Conservation (phyloP, 2,797 vertebrate genomes). For the Denticeps clupeoides region DNA sequence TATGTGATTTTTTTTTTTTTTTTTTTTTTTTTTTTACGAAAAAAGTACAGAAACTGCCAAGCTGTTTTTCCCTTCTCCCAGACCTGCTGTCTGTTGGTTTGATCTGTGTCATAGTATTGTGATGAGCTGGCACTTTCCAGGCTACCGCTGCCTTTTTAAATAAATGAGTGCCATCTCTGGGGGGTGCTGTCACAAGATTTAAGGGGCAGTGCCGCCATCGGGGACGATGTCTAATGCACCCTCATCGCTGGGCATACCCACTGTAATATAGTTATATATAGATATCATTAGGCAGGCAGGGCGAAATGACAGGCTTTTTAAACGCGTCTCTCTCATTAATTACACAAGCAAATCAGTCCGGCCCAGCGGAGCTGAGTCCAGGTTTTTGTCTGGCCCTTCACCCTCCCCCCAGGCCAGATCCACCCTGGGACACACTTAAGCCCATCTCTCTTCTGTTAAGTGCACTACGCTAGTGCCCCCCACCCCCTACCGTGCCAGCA, state of each 20-base stretch:
- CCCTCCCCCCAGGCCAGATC: not conserved
- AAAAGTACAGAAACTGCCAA: not conserved
- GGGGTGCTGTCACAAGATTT: constrained; percentile 28
- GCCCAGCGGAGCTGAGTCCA: constrained; percentile 4
- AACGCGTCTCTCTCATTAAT: constrained; percentile 32
- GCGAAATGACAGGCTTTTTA: constrained; percentile 21
- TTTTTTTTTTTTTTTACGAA: not conserved
- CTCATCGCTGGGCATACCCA: constrained; percentile 9
- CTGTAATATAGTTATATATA: constrained; percentile 32
- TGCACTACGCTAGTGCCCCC: too few species aligned
- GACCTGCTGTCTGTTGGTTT: constrained; percentile 44
- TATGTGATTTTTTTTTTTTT: constrained; percentile 6
- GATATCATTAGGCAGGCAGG: constrained; percentile 30
- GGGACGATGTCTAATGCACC: constrained; percentile 19
- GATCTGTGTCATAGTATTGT: constrained; percentile 39
- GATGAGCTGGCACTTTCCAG: constrained; percentile 46
- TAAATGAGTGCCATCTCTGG: constrained; percentile 35
- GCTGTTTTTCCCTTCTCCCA: constrained; percentile 31
- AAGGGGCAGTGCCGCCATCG: constrained; percentile 9
- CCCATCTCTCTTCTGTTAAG: not conserved
- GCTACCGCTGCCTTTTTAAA: constrained; percentile 38
- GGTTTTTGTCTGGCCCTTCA: constrained; percentile 1
- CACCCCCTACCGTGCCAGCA: not conserved
- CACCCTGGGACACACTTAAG: not conserved
- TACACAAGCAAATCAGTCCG: constrained; percentile 20